These are phyloP conservation scores for Artibeus lituratus DNA, from an alignment of 2,797 vertebrate species.

Conservation along the genomic window DNA sequence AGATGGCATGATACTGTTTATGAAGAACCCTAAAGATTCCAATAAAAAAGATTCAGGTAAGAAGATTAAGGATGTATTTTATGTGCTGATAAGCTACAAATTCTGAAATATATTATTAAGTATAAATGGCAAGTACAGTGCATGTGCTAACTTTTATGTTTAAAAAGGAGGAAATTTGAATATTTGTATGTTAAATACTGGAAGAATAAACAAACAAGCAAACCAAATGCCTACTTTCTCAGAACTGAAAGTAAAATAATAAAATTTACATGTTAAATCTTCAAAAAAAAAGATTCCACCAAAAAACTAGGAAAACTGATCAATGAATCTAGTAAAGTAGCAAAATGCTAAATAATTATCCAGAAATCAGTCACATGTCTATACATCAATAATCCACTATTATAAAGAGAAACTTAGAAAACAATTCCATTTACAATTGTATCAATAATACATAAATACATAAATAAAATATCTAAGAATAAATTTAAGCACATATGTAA, in stretches of 20 bases:
- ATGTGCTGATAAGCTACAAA: neutral
- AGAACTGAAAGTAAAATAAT: slow-evolving; percentile 29
- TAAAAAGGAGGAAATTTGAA: neutral
- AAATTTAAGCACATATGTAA: no score
- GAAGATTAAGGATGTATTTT: slow-evolving; percentile 30
- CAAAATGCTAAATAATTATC: no score
- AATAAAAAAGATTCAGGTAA: neutral
- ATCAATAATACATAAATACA: no score
- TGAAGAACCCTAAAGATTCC: no score
- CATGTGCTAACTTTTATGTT: neutral
- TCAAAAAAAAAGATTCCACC: neutral
- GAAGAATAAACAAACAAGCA: slow-evolving; percentile 5
- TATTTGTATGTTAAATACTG: slow-evolving; percentile 25
- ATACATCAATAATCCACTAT: no score
- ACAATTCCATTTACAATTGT: no score
- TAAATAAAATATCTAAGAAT: no score
- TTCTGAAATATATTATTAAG: slow-evolving; percentile 21
- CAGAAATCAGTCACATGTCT: no score
- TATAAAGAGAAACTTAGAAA: no score
- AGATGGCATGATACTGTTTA: no score
- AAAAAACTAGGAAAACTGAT: no score
- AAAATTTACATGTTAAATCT: neutral
- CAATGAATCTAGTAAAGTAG: no score
- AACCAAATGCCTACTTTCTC: neutral
- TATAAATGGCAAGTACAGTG: slow-evolving; percentile 16